Evolutionary conservation across 1,140 invertebrate species (phyloP), one percentile per base, ranked within the genome.

Genomic region (Phenacoccus solenopsis): DNA sequence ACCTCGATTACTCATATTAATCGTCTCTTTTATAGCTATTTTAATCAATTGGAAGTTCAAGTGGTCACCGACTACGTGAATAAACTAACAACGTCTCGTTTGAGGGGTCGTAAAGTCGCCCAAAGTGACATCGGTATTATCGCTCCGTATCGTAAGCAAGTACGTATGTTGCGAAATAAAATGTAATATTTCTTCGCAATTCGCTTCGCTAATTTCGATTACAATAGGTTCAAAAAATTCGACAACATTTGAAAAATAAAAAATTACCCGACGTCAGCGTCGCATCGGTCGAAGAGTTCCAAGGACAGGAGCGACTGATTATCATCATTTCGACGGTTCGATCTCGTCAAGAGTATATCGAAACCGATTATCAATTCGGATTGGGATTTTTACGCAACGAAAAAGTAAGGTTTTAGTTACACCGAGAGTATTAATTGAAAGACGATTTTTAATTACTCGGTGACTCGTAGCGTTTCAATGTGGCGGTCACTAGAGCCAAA

Each of bases 281-380:
- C 38, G 94, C 93, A 0, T 91, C 90, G 7, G 93, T 96, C 1
- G 95, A 98, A 83, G 94, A 98, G 77, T 98, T 98, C 78, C 96
- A 98, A 80, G 95, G 94, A 7, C 88, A 95, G 81, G 94, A 98
- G 79, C 83, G 88, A 69, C 85, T 87, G 61, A 84, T 93, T 1
- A 91, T 98, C 32, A 85, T 98, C 0, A 81, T 98, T 56, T 93
- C 91, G 1, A 89, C 90, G 0, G 94, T 97, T 1, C 84, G 93
- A 69, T 64, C 59, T 10, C 10, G 25, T 24, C 1, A 3, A 3
- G 25, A 75, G 64, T 71, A 5, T 22, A 16, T 64, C 21, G 22
- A 9, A 24, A 75, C 80, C 0, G 88, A 91, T 75, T 69, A 82
- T 2, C 82, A 80, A 72, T 80, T 87, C 73, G 74, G 79, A 20